Evolutionary conservation across 2,888 invertebrate genomes (phyloP).

Genomic region (Phortica magna): DNA sequence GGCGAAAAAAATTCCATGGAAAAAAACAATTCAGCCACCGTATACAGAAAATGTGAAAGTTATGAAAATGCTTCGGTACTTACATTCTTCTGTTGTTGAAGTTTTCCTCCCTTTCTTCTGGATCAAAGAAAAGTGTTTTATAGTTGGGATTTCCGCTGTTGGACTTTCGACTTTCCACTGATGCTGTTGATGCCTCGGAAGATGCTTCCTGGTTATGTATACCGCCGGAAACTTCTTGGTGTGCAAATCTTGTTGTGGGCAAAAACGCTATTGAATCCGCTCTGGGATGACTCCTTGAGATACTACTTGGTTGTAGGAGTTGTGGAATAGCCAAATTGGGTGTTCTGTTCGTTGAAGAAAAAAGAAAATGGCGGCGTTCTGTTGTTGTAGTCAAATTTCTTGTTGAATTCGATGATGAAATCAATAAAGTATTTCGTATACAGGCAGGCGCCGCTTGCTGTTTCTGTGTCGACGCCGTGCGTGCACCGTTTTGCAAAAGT

Average conservation of each 20-base stretch:
- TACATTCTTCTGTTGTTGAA: constrained; percentile 69
- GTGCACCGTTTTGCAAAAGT: constrained; percentile 70
- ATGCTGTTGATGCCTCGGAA: constrained; percentile 35
- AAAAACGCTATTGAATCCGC: constrained; percentile 54
- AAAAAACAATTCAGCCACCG: constrained; percentile 24
- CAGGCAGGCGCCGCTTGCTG: constrained; percentile 50
- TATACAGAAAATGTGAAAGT: constrained; percentile 37
- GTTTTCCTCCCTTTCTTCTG: constrained; percentile 66
- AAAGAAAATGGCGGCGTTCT: constrained; percentile 76
- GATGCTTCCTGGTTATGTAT: constrained; percentile 25
- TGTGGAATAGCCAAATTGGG: constrained; percentile 66
- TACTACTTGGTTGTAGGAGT: constrained; percentile 62
- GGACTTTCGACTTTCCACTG: constrained; percentile 45
- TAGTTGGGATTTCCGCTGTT: constrained; percentile 55
- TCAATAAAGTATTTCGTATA: constrained; percentile 71
- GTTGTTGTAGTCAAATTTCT: constrained; percentile 60
- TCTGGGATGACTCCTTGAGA: constrained; percentile 55
- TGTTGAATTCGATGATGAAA: constrained; percentile 63
- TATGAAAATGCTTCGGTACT: constrained; percentile 54
- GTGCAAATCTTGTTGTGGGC: constrained; percentile 53
- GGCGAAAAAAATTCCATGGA: constrained; percentile 54
- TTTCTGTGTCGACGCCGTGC: constrained; percentile 40
- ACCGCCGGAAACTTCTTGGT: constrained; percentile 52
- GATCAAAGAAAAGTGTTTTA: constrained; percentile 63
- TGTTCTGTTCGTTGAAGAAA: constrained; percentile 72